Percentiles rank a stretch among this genome's conserved stretches.
These are phyloP conservation scores for Antheraea yamamai DNA, from an alignment of 2,888 invertebrate genomes.

Conservation along the genomic window DNA sequence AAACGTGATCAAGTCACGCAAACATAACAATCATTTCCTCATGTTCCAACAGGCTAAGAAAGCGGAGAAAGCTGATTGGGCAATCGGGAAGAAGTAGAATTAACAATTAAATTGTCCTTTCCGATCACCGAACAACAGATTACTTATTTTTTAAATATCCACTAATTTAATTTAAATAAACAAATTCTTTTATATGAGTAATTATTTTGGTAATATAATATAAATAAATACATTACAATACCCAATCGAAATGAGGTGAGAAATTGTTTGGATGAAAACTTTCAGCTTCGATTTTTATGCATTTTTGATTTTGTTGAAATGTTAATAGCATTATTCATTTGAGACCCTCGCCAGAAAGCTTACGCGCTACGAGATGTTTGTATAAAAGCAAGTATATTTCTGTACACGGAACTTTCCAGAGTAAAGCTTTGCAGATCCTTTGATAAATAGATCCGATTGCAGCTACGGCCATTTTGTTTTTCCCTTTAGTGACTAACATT, in stretches of 20 bases:
- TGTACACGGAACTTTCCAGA: slow-evolving; percentile 40
- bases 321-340: slow-evolving; percentile 35
- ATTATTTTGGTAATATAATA: slow-evolving; percentile 43
- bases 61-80: slow-evolving; percentile 88
- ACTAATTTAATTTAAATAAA: slow-evolving; percentile 64
- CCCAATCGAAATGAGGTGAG: slow-evolving; percentile 62
- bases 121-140: slow-evolving; percentile 51
- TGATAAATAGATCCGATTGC: slow-evolving; percentile 38
- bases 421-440: slow-evolving; percentile 56
- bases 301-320: slow-evolving; percentile 36
- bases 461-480: slow-evolving; percentile 40
- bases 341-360: slow-evolving; percentile 41
- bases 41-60: slow-evolving; percentile 87
- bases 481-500: slow-evolving; percentile 50
- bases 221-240: slow-evolving; percentile 35
- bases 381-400: slow-evolving; percentile 38
- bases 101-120: slow-evolving; percentile 45
- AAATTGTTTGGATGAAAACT: slow-evolving; percentile 54
- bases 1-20: slow-evolving; percentile 21
- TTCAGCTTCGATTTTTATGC: slow-evolving; percentile 51
- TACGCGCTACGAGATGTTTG: slow-evolving; percentile 44
- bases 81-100: slow-evolving; percentile 84
- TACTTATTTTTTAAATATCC: slow-evolving; percentile 55
- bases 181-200: slow-evolving; percentile 48
- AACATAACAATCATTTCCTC: slow-evolving; percentile 46